Percentiles rank a stretch among this genome's conserved stretches.
Conservation (phyloP, 2,113 vertebrate species). For the Muntiacus muntjak region DNA sequence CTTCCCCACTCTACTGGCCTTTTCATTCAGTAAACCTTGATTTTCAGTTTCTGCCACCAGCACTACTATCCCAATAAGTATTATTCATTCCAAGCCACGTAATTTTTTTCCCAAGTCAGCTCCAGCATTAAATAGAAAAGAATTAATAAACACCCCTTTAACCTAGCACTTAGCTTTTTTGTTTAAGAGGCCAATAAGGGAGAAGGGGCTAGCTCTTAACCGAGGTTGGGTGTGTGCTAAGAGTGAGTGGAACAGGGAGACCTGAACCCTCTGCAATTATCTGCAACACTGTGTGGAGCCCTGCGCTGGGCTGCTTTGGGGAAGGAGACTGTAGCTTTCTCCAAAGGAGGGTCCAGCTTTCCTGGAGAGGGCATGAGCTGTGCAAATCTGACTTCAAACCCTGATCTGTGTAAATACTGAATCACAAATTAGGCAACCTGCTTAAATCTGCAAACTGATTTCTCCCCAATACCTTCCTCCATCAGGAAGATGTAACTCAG, state of each 20-base stretch:
- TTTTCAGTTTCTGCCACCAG: background rate
- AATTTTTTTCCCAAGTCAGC: background rate
- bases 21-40: background rate
- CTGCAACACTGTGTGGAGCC: background rate
- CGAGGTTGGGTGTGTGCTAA: background rate
- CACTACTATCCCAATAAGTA: background rate
- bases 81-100: background rate
- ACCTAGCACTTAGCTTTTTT: background rate
- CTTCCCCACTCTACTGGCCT: background rate
- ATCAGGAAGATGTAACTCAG: background rate
- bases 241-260: background rate
- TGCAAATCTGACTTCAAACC: background rate
- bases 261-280: background rate
- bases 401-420: background rate
- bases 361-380: background rate
- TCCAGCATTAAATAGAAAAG: background rate
- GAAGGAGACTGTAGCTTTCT: background rate
- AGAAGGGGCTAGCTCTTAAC: background rate
- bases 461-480: background rate
- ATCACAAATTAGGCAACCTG: background rate
- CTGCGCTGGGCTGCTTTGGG: fast-evolving
- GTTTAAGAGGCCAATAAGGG: background rate
- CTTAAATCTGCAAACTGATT: background rate
- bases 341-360: background rate
- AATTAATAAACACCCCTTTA: background rate